These are phyloP conservation scores for Drosophila nigromelanica DNA, from an alignment of 1,140 invertebrate species.

Conservation along the genomic window DNA sequence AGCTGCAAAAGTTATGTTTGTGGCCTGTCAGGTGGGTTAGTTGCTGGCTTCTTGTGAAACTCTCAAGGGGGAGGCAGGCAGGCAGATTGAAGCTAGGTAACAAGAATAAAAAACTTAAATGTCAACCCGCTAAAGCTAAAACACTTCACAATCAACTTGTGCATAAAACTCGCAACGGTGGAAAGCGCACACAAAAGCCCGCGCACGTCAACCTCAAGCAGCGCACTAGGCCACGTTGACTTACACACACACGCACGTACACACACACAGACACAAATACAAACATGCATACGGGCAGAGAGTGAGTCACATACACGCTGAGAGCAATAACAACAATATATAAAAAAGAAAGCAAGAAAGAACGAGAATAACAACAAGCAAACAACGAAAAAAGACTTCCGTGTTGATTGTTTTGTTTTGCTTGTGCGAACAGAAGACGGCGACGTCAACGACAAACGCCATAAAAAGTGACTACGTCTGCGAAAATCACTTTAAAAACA, in stretches of 20 bases:
- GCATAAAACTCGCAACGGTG: slow-evolving; percentile 70
- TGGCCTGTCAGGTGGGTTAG: slow-evolving; percentile 18
- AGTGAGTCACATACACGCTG: slow-evolving; percentile 35
- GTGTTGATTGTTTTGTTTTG: slow-evolving; percentile 79
- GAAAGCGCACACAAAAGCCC: slow-evolving; percentile 59
- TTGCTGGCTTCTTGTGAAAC: slow-evolving; percentile 23
- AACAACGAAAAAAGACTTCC: slow-evolving; percentile 71
- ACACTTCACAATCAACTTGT: slow-evolving; percentile 64
- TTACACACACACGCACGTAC: slow-evolving; percentile 44
- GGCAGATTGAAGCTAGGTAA: slow-evolving; percentile 7
- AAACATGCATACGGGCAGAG: slow-evolving; percentile 11
- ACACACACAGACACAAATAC: background rate
- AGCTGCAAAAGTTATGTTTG: slow-evolving; percentile 14
- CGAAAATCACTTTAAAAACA: slow-evolving; percentile 76
- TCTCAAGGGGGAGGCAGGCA: background rate
- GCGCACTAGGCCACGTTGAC: slow-evolving; percentile 78
- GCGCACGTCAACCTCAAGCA: slow-evolving; percentile 75
- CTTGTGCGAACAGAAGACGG: slow-evolving; percentile 54
- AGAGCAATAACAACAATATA: slow-evolving; percentile 39
- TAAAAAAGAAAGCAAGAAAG: slow-evolving; percentile 12
- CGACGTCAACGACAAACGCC: slow-evolving; percentile 59
- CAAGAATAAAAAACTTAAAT: slow-evolving; percentile 61
- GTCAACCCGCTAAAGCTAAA: slow-evolving; percentile 77
- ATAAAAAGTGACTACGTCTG: slow-evolving; percentile 76
- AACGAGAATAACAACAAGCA: slow-evolving; percentile 48